These are phyloP conservation scores for Tetragonula clypearis DNA, from an alignment of 1,140 invertebrate species.

Conservation along the genomic window DNA sequence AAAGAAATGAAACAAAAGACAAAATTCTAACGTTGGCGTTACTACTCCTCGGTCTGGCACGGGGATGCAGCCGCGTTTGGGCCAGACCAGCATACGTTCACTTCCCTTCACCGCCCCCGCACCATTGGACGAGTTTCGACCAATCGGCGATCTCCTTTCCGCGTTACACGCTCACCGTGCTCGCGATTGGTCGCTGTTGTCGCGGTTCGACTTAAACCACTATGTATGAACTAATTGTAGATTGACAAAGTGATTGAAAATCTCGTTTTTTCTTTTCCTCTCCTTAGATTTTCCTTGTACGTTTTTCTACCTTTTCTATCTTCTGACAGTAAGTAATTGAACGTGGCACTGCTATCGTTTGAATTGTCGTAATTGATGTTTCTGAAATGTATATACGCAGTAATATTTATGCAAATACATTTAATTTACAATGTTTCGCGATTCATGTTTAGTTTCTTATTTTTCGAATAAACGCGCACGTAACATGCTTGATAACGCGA, in stretches of 20 bases:
- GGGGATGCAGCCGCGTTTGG: conserved; percentile 51
- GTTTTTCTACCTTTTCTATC: background rate
- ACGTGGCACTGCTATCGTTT: background rate
- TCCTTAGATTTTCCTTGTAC: too few relatives aligned
- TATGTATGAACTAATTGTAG: background rate
- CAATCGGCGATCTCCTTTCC: conserved; percentile 10
- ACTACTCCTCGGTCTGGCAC: conserved; percentile 49
- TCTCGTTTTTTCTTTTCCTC: background rate
- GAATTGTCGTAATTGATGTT: background rate
- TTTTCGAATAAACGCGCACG: background rate
- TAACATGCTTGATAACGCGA: too few relatives aligned
- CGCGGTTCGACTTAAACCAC: conserved; percentile 11
- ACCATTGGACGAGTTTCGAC: background rate
- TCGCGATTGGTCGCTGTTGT: background rate
- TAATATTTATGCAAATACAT: background rate
- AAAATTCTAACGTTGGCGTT: conserved; percentile 51
- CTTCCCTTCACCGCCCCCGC: background rate
- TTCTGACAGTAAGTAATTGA: background rate
- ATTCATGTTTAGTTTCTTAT: background rate
- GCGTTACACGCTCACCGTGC: background rate
- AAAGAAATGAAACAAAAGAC: conserved; percentile 56
- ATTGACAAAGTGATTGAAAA: conserved; percentile 7
- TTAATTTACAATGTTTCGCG: background rate
- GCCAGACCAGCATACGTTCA: conserved; percentile 41
- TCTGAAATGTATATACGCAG: background rate